Base-by-base conservation (phyloP, 2,888 invertebrate species). In the Thereva unica region DNA sequence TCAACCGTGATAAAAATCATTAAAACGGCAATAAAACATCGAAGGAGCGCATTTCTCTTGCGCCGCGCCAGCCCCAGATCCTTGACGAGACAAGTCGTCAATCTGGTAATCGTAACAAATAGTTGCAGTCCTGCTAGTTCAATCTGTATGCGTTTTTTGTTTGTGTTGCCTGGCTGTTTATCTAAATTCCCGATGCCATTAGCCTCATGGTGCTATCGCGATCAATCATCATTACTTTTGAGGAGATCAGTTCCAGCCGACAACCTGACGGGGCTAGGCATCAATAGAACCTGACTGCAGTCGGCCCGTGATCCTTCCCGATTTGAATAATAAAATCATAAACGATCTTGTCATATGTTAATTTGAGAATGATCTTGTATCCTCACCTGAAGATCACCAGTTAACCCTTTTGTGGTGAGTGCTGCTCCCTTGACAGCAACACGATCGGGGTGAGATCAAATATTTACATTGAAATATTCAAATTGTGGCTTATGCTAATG, bases 291-390 rank as follows among this genome's bases (percentile, higher is more conserved):
- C 49, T 61, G 50, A 49, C 61, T 41, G 61, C 50, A 61, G 61
- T 23, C 49, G 34, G 10, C 10, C 7, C 45, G 40, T 9, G 41
- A 50, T 50, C 50, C 61, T 50, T 61, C 57, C 50, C 38, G 40
- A 64, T 64, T 64, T 64, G 64, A 64, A 64, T 64, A 64, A 54
- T 54, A 64, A 64, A 64, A 38, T 64, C 64, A 64, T 64, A 64
- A 64, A 47, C 64, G 64, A 64, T 64, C 64, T 54, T 64, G 64
- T 64, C 64, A 10, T 64, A 64, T 64, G 64, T 64, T 54, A 64
- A 64, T 64, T 53, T 45, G 37, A 37, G 8, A 42, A 54, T 64
- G 50, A 61, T 61, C 61, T 50, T 61, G 61, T 61, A 61, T 50
- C 50, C 61, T 61, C 61, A 61, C 61, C 61, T 61, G 41, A 61